A percentile compares a stretch with the other conserved stretches of the same genome.
Evolutionary conservation across 2,113 vertebrate genomes (phyloP).

Genomic region (Coturnix japonica): DNA sequence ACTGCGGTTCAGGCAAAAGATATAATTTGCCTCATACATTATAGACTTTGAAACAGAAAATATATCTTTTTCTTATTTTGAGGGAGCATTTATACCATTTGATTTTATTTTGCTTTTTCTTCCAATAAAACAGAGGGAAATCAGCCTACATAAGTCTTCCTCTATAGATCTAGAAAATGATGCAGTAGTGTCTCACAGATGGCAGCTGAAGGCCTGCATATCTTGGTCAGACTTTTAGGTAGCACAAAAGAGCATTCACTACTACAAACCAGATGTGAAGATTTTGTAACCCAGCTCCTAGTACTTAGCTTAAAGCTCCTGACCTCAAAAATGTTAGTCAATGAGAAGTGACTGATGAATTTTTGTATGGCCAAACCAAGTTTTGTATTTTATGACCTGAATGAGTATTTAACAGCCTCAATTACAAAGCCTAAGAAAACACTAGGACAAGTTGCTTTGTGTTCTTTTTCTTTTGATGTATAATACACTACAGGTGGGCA

Average conservation of each 20-base stretch:
- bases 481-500: neutral
- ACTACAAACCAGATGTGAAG: neutral
- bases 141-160: neutral
- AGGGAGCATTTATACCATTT: neutral
- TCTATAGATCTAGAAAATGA: neutral
- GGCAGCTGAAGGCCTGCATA: neutral
- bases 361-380: neutral
- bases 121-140: neutral
- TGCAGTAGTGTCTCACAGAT: neutral
- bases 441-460: rapidly evolving
- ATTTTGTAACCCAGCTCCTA: neutral
- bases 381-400: neutral
- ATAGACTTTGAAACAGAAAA: neutral
- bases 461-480: rapidly evolving
- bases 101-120: neutral
- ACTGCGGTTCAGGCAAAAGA: neutral
- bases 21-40: constrained; percentile 3
- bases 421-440: neutral
- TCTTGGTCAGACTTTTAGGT: neutral
- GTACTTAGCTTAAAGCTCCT: neutral
- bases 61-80: neutral
- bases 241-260: neutral
- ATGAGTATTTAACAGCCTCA: neutral
- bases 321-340: neutral
- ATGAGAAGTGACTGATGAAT: neutral